Percentiles rank a stretch among this genome's conserved stretches.
These are phyloP conservation scores for Tretioscincus oriximinensis DNA, from an alignment of 2,113 vertebrate genomes.

Conservation along the genomic window DNA sequence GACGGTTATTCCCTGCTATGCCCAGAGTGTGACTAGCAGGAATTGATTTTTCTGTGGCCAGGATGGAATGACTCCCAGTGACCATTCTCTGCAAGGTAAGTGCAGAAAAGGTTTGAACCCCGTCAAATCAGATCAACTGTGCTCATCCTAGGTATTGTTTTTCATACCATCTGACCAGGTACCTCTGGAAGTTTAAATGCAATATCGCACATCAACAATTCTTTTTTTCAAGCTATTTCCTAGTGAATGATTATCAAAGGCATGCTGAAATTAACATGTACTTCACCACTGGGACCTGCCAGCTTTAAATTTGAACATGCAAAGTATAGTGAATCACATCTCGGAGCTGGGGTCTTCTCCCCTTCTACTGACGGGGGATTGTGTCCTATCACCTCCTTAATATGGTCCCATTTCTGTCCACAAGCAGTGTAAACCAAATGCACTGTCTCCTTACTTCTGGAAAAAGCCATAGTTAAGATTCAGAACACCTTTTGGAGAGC, in stretches of 20 bases:
- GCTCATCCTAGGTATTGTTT: neutral
- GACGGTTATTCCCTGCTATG: no score
- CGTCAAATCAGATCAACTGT: neutral
- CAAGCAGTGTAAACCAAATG: slow-evolving; percentile 38
- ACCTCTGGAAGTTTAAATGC: no score
- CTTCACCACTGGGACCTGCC: neutral
- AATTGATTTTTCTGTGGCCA: no score
- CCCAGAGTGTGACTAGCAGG: no score
- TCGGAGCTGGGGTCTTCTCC: neutral
- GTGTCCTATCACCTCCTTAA: neutral
- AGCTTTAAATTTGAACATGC: neutral
- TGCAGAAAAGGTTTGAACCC: no score
- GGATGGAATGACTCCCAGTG: no score
- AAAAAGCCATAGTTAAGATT: slow-evolving; percentile 52
- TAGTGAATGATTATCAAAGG: neutral
- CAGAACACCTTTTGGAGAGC: slow-evolving; percentile 64
- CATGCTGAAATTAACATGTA: neutral
- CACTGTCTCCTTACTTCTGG: slow-evolving; percentile 64
- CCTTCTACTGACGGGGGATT: neutral
- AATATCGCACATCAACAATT: no score
- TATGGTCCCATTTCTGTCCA: neutral
- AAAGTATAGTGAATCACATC: neutral
- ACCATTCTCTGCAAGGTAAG: no score
- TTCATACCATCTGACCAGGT: neutral
- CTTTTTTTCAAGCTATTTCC: neutral